Percentiles rank a stretch among this genome's conserved stretches.
Conservation (phyloP, 2,113 vertebrate genomes). For the Agapornis roseicollis region DNA sequence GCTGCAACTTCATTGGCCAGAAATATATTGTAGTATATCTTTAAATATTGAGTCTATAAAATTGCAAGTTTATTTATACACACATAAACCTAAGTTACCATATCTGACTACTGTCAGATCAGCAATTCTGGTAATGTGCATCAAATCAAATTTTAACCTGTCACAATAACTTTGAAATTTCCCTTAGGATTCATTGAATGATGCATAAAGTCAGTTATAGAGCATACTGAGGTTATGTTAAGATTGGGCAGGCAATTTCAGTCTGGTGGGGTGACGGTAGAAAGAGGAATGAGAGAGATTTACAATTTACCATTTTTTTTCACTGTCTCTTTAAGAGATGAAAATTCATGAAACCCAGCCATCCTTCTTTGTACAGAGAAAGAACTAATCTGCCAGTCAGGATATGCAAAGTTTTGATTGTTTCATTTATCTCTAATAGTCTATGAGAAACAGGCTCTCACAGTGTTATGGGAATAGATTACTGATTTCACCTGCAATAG, state of each 20-base stretch:
- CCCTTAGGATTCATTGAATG: not conserved
- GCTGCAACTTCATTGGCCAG: not conserved
- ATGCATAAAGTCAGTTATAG: not conserved
- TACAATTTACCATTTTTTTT: not conserved
- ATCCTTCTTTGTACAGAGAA: not conserved
- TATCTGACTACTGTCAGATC: not conserved
- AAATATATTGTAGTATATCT: not conserved
- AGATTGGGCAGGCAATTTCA: not conserved
- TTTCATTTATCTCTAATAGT: not conserved
- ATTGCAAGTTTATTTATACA: not conserved
- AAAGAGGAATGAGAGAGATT: not conserved
- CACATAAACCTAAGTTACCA: not conserved
- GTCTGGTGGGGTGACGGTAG: not conserved
- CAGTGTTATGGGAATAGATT: accelerated
- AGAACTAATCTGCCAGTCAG: not conserved
- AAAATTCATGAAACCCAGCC: not conserved
- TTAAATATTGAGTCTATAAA: not conserved
- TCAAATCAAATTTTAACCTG: not conserved
- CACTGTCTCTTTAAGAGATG: not conserved
- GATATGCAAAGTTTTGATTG: not conserved
- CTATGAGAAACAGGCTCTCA: not conserved
- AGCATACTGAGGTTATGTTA: not conserved
- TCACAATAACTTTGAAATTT: not conserved
- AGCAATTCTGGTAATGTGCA: not conserved
- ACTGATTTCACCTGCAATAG: not conserved